Evolutionary conservation across 2,888 invertebrate species (phyloP), one percentile per base, ranked within the genome.

Genomic region (Stratiomys singularior): DNA sequence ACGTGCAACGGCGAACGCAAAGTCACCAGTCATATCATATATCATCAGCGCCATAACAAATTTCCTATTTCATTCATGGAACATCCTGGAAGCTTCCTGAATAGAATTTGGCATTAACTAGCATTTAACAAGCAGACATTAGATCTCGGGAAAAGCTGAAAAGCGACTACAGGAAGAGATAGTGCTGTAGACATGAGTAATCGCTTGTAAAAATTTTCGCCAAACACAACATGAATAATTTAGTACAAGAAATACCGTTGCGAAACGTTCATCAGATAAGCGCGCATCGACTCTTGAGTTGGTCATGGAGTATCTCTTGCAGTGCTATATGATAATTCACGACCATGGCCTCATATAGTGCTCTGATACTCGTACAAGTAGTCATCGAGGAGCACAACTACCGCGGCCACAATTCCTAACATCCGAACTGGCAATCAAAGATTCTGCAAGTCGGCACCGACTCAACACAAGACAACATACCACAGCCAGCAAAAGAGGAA

Each of bases 191-290:
- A 79, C 79, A 79, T 79, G 79, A 79, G 79, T 79, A 79, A 79
- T 78, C 76, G 79, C 78, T 79, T 79, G 79, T 78, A 78, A 79
- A 69, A 79, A 76, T 79, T 78, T 78, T 78, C 76, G 76, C 79
- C 76, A 74, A 74, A 74, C 72, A 79, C 67, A 79, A 79, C 78
- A 79, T 79, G 79, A 79, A 79, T 79, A 79, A 79, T 79, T 79
- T 79, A 79, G 79, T 78, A 79, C 78, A 77, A 71, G 78, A 77
- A 79, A 79, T 79, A 79, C 79, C 79, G 79, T 79, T 79, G 78
- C 72, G 77, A 79, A 79, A 79, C 79, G 79, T 79, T 79, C 78
- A 79, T 79, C 79, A 79, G 79, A 79, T 79, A 79, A 79, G 77
- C 74, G 63, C 58, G 60, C 60, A 37, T 58, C 44, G 27, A 37